These are phyloP conservation scores for Grammomys surdaster DNA, from an alignment of 2,113 vertebrate species.

Conservation along the genomic window DNA sequence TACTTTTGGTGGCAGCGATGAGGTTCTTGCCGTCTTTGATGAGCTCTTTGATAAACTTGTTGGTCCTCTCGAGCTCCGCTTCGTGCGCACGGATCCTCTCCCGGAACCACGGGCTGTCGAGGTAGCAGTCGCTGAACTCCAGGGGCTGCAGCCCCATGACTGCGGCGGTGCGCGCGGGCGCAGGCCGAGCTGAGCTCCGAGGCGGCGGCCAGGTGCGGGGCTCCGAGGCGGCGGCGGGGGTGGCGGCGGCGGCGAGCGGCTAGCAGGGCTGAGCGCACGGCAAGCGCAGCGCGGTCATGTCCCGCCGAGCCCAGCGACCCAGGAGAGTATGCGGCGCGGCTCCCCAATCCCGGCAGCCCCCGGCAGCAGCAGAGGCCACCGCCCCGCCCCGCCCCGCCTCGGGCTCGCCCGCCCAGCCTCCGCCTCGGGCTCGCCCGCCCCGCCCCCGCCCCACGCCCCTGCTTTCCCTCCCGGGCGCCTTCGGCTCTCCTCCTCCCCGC, in stretches of 20 bases:
- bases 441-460: not conserved
- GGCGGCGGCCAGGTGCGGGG: constrained; percentile 44
- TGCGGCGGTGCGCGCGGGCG: not conserved
- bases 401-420: not conserved
- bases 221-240: not conserved
- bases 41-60: constrained; percentile 98
- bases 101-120: constrained; percentile 96
- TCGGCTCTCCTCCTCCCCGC: not conserved
- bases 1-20: constrained; percentile 97
- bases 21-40: constrained; percentile 98
- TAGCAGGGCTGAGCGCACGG: not conserved
- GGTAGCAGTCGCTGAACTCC: constrained; percentile 98
- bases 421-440: not conserved
- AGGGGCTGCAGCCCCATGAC: constrained; percentile 97
- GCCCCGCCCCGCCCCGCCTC: not conserved
- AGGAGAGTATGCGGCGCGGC: not conserved
- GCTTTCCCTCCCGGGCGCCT: not conserved
- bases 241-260: constrained; percentile 7
- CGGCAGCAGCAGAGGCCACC: not conserved
- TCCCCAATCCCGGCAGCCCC: constrained; percentile 44
- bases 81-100: constrained; percentile 95
- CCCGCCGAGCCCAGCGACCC: not conserved
- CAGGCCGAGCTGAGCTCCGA: not conserved
- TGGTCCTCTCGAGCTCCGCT: constrained; percentile 97
- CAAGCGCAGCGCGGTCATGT: not conserved